Conservation (phyloP, 1,140 invertebrate species). For the Drosophila trapezifrons region DNA sequence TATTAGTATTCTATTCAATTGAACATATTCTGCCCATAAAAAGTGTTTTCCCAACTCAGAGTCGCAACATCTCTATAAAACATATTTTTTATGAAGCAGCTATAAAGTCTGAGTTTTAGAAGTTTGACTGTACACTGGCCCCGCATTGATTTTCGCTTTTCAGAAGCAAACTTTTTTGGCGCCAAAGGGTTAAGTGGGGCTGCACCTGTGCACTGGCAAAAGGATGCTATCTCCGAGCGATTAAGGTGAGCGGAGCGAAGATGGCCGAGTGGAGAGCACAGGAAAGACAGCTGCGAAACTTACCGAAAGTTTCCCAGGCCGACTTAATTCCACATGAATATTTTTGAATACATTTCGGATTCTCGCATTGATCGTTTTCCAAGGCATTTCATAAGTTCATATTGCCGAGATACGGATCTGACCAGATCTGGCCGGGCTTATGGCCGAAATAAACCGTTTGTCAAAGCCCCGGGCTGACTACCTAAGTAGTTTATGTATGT, state of each 20-base stretch:
- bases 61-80: not conserved
- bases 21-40: not conserved
- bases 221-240: constrained; percentile 37
- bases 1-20: too few species aligned
- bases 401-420: constrained; percentile 56
- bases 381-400: constrained; percentile 65
- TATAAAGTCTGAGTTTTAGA: not conserved
- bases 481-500: constrained; percentile 57
- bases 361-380: constrained; percentile 22
- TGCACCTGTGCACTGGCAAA: constrained; percentile 69
- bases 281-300: constrained; percentile 39
- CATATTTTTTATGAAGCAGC: not conserved
- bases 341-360: constrained; percentile 44
- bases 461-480: constrained; percentile 50
- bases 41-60: not conserved
- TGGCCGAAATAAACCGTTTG: constrained; percentile 52
- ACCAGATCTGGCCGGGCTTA: constrained; percentile 44
- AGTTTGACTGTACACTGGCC: constrained; percentile 24
- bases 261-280: not conserved
- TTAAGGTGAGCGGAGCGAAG: not conserved
- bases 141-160: constrained; percentile 72
- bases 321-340: constrained; percentile 51
- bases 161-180: constrained; percentile 60
- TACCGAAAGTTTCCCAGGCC: constrained; percentile 63
- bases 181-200: constrained; percentile 65